Percentiles rank a stretch among this genome's conserved stretches.
phyloP scores from a whole-genome alignment of 2,113 vertebrate species.

The Pituophis catenifer region DNA sequence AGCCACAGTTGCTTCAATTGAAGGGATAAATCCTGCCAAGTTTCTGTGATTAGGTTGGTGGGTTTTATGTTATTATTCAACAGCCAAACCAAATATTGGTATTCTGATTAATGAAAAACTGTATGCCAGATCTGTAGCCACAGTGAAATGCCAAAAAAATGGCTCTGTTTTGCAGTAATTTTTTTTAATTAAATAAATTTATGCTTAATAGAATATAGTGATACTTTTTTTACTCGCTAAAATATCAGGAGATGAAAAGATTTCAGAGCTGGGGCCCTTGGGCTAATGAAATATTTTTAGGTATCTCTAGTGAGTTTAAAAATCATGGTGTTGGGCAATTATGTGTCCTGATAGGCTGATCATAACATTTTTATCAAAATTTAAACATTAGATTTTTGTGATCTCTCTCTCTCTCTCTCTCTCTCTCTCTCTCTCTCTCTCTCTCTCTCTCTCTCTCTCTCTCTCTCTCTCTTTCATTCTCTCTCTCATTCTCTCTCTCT shows the following conservation, averaged over 20 bases:
- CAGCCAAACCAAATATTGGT: neutral
- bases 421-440: too few relatives aligned
- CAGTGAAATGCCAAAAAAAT: neutral
- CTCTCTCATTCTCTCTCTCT: too few relatives aligned
- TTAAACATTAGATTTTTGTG: neutral
- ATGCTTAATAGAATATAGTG: neutral
- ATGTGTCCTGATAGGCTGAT: slow-evolving; percentile 24
- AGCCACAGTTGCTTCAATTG: neutral
- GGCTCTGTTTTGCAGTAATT: neutral
- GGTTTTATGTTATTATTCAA: neutral
- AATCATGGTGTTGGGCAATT: neutral
- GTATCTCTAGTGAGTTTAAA: neutral
- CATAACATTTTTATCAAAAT: slow-evolving; percentile 54
- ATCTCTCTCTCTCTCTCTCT: neutral
- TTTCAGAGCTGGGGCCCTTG: neutral
- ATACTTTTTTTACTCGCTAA: neutral
- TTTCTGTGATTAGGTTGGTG: neutral
- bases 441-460: too few relatives aligned
- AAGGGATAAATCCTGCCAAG: neutral
- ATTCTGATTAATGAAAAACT: neutral
- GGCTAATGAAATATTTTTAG: neutral
- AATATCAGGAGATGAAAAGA: neutral
- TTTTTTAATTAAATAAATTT: neutral
- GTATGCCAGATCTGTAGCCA: neutral
- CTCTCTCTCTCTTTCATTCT: too few relatives aligned